phyloP scores from a whole-genome alignment of 2,113 vertebrate species.

The Silurus glanis region DNA sequence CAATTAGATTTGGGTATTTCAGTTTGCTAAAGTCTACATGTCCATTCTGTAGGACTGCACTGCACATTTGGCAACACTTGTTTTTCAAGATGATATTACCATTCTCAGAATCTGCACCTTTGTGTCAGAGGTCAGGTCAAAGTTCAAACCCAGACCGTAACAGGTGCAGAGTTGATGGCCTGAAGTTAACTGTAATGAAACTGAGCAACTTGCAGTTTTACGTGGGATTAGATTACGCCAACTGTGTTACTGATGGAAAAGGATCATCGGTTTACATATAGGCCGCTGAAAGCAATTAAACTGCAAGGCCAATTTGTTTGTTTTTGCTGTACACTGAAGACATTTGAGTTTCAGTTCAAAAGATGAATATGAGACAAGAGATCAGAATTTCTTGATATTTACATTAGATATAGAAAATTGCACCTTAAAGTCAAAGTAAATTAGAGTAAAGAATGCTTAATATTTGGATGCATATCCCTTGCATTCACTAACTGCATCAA shows the following conservation, averaged over 20 bases:
- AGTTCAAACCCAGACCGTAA: conserved; percentile 52
- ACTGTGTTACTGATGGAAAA: conserved; percentile 1
- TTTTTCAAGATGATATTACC: conserved; percentile 42
- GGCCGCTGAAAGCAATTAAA: background rate
- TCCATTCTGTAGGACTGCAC: conserved; percentile 17
- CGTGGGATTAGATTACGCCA: conserved; percentile 60
- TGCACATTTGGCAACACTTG: conserved; percentile 30
- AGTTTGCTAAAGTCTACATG: background rate
- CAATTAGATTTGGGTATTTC: background rate
- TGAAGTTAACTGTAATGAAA: conserved; percentile 42
- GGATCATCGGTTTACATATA: background rate
- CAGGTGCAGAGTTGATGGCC: conserved; percentile 66
- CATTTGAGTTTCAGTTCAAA: background rate
- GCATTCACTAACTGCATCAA: background rate
- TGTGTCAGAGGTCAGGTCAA: conserved; percentile 39
- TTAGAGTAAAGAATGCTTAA: background rate
- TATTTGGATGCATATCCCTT: background rate
- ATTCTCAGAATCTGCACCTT: conserved; percentile 29
- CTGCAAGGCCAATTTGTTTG: background rate
- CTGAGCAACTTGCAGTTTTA: conserved; percentile 18
- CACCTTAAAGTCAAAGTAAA: background rate
- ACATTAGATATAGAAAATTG: background rate
- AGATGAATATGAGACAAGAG: background rate
- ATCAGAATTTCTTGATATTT: background rate
- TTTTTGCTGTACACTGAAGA: background rate